A percentile compares a stretch with the other conserved stretches of the same genome.
Conservation (phyloP, 2,888 invertebrate genomes). For the Apantesis nais region DNA sequence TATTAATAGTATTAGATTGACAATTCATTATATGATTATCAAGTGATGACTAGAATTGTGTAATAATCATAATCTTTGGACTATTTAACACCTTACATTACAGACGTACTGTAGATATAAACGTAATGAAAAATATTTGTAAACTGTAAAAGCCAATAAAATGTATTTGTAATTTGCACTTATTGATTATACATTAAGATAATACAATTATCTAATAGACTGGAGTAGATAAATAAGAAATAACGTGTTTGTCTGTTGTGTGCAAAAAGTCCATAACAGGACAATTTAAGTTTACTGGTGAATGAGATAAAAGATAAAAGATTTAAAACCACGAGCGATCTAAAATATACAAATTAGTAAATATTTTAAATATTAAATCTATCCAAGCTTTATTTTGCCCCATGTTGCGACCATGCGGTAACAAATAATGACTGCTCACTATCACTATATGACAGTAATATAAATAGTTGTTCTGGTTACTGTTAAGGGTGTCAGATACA, state of each 20-base stretch:
- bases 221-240: not conserved
- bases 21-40: no score
- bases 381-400: constrained; percentile 22
- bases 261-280: not conserved
- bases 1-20: no score
- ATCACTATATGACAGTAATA: constrained; percentile 54
- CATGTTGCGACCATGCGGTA: constrained; percentile 22
- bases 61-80: not conserved
- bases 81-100: not conserved
- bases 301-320: not conserved
- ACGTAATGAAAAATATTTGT: not conserved
- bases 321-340: not conserved
- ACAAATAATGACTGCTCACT: constrained; percentile 55
- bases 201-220: not conserved
- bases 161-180: no score
- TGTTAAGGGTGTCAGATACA: constrained; percentile 59
- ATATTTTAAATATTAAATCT: not conserved
- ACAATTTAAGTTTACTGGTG: not conserved
- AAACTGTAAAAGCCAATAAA: not conserved
- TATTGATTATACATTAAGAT: no score
- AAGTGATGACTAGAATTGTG: not conserved
- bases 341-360: no score
- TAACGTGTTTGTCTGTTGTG: not conserved
- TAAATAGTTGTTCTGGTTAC: constrained; percentile 68
- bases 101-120: no score